Conservation (phyloP, 2,113 vertebrate species). For the Neopipo cinnamomea region DNA sequence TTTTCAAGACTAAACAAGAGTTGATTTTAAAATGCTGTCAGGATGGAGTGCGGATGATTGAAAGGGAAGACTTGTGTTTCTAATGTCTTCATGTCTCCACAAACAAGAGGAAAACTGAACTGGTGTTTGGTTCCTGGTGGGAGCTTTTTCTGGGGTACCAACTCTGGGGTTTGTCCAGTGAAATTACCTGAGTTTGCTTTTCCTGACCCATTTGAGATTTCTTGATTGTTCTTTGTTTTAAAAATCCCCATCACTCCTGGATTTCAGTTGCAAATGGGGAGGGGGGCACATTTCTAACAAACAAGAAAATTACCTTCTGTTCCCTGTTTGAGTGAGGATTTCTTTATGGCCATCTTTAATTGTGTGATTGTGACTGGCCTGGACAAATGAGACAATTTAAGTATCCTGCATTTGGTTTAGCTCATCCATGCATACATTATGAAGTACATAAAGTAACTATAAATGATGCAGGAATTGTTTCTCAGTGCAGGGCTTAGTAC, state of each 20-base stretch:
- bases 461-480: not conserved
- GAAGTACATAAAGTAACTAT: not conserved
- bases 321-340: not conserved
- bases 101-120: not conserved
- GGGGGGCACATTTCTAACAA: not conserved
- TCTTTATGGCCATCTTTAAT: not conserved
- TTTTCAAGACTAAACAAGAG: not conserved
- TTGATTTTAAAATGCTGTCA: not conserved
- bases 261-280: not conserved
- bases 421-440: not conserved
- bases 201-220: not conserved
- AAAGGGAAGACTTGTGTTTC: not conserved
- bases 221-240: not conserved
- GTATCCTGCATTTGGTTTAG: not conserved
- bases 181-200: not conserved
- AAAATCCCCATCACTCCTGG: not conserved
- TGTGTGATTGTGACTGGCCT: not conserved
- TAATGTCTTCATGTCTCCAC: not conserved
- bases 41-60: not conserved
- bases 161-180: not conserved
- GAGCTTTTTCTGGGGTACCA: not conserved
- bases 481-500: not conserved
- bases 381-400: not conserved
- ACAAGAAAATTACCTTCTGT: not conserved
- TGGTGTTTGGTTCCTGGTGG: not conserved